Conservation (phyloP, 2,113 vertebrate genomes). For the Nycticryphes semicollaris region DNA sequence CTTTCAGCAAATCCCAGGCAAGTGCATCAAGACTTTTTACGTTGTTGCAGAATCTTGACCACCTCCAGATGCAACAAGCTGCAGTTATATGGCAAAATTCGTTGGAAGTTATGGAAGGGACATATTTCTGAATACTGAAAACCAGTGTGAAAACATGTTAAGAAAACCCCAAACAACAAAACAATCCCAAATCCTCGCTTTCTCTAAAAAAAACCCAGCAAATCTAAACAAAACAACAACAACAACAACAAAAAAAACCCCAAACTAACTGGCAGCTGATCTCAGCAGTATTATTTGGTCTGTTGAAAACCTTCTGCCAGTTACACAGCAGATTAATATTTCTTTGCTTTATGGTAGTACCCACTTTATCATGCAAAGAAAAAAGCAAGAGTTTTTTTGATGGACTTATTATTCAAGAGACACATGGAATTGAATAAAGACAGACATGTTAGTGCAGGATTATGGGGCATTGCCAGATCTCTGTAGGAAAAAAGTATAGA, state of each 20-base stretch:
- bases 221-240: neutral
- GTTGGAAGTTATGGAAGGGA: neutral
- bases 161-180: neutral
- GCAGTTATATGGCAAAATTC: neutral
- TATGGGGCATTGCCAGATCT: neutral
- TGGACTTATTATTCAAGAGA: neutral
- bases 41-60: neutral
- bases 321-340: neutral
- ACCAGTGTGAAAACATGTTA: neutral
- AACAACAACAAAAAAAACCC: rapidly evolving
- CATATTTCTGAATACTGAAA: neutral
- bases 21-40: neutral
- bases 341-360: neutral
- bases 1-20: neutral
- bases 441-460: neutral
- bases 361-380: neutral
- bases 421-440: neutral
- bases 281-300: neutral
- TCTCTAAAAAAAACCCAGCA: rapidly evolving
- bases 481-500: neutral
- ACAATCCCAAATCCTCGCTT: rapidly evolving
- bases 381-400: neutral
- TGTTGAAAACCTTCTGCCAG: neutral
- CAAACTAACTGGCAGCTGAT: neutral
- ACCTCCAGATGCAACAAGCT: neutral